phyloP scores from a whole-genome alignment of 2,113 vertebrate species.

The Gavia stellata region DNA sequence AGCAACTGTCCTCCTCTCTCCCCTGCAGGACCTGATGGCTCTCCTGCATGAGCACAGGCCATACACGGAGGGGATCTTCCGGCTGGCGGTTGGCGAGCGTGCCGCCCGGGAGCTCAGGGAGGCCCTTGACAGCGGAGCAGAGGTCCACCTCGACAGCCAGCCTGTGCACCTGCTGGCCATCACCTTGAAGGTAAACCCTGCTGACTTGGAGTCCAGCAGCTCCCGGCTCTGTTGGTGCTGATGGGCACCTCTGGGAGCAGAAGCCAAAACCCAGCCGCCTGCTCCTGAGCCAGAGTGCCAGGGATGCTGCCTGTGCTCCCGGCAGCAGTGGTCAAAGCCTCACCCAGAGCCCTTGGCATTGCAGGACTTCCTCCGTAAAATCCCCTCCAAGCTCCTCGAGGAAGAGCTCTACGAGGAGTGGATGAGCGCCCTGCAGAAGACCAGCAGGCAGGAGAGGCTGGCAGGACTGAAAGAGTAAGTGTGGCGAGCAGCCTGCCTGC shows the following conservation, averaged over 20 bases:
- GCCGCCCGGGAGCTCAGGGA: neutral
- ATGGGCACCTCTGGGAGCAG: neutral
- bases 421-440: too few relatives aligned
- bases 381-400: neutral
- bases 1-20: neutral
- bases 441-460: too few relatives aligned
- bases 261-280: too few relatives aligned
- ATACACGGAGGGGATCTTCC: neutral
- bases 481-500: too few relatives aligned
- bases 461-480: too few relatives aligned
- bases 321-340: neutral
- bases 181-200: neutral
- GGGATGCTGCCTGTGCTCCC: neutral
- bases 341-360: neutral
- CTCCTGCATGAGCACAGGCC: neutral
- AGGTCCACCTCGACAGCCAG: neutral
- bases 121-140: neutral
- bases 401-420: neutral
- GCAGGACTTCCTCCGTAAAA: neutral
- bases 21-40: neutral
- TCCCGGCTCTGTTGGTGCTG: neutral
- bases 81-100: neutral
- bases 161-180: neutral
- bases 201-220: too few relatives aligned
- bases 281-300: neutral